Base-by-base conservation (phyloP, 2,113 vertebrate genomes). In the Xiphorhynchus elegans region DNA sequence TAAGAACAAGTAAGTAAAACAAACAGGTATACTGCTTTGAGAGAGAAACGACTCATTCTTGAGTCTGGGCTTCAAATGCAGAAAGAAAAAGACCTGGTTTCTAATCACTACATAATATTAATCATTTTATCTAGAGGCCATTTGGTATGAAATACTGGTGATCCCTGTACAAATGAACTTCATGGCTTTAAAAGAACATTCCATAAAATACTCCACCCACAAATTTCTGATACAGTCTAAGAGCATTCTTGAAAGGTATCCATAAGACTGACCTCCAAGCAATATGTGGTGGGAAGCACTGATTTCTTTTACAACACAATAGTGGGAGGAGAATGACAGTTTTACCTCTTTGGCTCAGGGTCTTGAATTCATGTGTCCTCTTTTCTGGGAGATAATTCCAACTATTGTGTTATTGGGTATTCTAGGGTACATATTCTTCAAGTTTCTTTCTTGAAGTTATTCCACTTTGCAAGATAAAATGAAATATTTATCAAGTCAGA, bases 401-500 rank as follows among this genome's bases (percentile, higher is more conserved):
- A 52, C 26, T 64, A 24, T 39, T 79, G 47, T 73, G 16, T 76
- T 91, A 60, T 47, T 87, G 28, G 13, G 15, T 93, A 75, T 85
- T 59, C 66, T 49, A 76, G 28, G n/a, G n/a, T 84, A 53, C 9
- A 55, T 64, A 76, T 64, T 72, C 66, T 92, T 68, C 64, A 47
- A 91, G 26, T 63, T 74, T 85, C 74, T 87, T 91, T 80, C 60
- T 85, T 82, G 70, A 90, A 95, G 62, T 89, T 90, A 83, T 85
- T 94, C 62, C 19, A 58, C 62, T 96, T 95, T 79, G 70, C 44
- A 87, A 95, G 90, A 76, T 73, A 93, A 93, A 85, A 97, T 96
- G 39, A 96, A 96, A 95, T 94, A 95, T 96, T 97, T 70, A 96
- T 95, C 58, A 91, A 72, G 37, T 23, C 53, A 85, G 62, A 28